Base-by-base conservation (phyloP, 2,797 vertebrate species). In the Semaprochilodus insignis region DNA sequence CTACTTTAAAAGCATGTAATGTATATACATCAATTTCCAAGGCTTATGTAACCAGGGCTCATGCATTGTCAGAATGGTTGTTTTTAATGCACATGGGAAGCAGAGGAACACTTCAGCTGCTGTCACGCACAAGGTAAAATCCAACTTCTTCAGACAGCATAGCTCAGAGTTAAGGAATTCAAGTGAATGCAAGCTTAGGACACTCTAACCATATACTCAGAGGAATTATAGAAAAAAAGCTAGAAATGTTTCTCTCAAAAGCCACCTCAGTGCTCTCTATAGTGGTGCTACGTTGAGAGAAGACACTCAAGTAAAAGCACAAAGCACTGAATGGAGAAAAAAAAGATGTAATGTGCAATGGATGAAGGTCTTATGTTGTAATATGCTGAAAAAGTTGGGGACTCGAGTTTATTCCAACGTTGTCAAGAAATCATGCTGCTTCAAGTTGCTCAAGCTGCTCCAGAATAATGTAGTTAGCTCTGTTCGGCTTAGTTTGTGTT, bases 61-160 rank as follows among this genome's bases (percentile, higher is more conserved):
- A 48, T 48, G 6, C 44, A 13, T 48, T 65, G 63, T 69, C 19
- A 69, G 34, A 13, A 19, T 69, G 17, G 34, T 44, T 69, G 40
- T 40, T 69, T 40, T 69, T 69, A 69, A 40, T 69, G 19, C 66
- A 69, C 66, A 69, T 25, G 40, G 66, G 34, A 69, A 44, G 36
- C 66, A 44, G 66, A 69, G 36, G 36, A 69, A 69, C 21, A 44
- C 19, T n/a, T 40, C 34, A 69, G 14, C 40, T 69, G 66, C 66
- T 69, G 66, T 40, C 34, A 44, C 8, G 8, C 66, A 44, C 19
- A 44, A 69, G 66, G 66, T 69, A 40, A 44, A 44, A 44, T 44
- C 66, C 23, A 36, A 40, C 66, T 21, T 23, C 66, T 69, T n/a
- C 66, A 69, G 34, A 69, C 66, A 69, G 66, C 36, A 44, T 25